Conservation (phyloP, 2,113 vertebrate genomes). For the Choloepus hoffmanni region DNA sequence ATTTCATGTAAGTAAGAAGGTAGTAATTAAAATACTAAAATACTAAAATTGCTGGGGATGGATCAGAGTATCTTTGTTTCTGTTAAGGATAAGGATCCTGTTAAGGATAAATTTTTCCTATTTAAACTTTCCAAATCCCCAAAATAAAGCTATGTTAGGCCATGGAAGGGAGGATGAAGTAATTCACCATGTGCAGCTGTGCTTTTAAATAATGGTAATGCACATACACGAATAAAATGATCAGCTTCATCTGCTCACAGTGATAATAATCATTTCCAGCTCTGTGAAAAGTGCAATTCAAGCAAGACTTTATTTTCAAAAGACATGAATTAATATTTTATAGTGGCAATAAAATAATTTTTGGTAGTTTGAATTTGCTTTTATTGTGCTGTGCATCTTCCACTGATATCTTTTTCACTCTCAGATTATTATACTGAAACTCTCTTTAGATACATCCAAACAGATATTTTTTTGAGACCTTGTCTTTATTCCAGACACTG, state of each 20-base stretch:
- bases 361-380: not conserved
- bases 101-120: not conserved
- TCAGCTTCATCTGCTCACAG: not conserved
- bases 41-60: not conserved
- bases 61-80: not conserved
- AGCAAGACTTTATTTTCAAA: constrained; percentile 44
- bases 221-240: not conserved
- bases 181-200: not conserved
- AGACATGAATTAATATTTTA: constrained; percentile 7
- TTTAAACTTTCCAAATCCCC: not conserved
- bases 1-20: not conserved
- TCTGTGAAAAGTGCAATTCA: not conserved
- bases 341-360: not conserved
- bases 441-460: not conserved
- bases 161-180: not conserved
- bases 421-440: not conserved
- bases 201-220: not conserved
- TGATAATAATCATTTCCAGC: not conserved
- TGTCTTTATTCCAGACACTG: not conserved
- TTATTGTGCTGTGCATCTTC: not conserved
- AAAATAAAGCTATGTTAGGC: not conserved
- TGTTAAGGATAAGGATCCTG: not conserved
- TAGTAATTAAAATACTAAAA: not conserved
- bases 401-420: not conserved
- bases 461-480: not conserved